Conservation (phyloP, 2,797 vertebrate species). For the Aythya fuligula region DNA sequence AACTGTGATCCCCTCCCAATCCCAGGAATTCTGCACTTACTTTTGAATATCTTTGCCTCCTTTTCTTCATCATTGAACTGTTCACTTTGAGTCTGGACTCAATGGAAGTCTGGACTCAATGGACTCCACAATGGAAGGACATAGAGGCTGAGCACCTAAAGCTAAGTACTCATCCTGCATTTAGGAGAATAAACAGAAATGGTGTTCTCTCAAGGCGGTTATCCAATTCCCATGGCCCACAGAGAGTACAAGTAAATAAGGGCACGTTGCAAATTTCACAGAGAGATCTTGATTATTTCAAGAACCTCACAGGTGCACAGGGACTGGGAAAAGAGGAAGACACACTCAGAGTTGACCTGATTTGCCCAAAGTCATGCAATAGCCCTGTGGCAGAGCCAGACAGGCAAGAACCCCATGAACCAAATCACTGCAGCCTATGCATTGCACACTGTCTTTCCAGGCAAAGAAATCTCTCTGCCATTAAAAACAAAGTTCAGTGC, state of each 20-base stretch:
- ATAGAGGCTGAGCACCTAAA: background rate
- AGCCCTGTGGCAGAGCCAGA: background rate
- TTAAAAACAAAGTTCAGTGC: conserved; percentile 38
- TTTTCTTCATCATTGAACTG: background rate
- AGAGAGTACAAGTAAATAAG: background rate
- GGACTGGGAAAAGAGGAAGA: background rate
- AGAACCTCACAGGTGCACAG: background rate
- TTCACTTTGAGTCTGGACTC: background rate
- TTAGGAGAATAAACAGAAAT: background rate
- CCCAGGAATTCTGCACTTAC: background rate
- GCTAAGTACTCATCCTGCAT: background rate
- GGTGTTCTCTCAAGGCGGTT: background rate
- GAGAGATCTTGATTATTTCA: background rate
- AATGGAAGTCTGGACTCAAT: too few species aligned
- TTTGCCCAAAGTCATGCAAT: background rate
- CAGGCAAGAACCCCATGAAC: background rate
- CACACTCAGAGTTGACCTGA: background rate
- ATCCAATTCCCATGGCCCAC: background rate
- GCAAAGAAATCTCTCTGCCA: background rate
- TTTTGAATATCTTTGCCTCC: background rate
- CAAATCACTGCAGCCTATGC: background rate
- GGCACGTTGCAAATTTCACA: background rate
- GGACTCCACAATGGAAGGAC: background rate
- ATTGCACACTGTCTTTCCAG: background rate
- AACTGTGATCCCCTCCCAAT: background rate